Conservation (phyloP, 2,888 invertebrate species). For the Venusia cambrica region DNA sequence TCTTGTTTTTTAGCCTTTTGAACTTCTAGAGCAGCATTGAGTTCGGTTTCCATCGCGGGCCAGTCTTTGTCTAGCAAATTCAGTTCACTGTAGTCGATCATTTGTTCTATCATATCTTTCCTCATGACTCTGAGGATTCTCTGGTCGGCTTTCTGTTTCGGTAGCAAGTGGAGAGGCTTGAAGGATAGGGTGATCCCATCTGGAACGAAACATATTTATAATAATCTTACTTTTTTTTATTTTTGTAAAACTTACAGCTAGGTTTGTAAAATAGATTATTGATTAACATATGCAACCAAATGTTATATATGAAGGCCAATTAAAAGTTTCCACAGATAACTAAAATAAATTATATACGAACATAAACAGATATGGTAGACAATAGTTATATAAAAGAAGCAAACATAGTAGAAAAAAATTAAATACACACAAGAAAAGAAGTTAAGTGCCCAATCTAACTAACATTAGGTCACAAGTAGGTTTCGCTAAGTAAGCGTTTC, state of each 20-base stretch:
- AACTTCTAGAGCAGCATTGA: neutral
- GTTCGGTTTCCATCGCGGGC: constrained; percentile 12
- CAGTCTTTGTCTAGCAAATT: constrained; percentile 23
- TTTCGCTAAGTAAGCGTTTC: too few species aligned
- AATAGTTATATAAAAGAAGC: too few species aligned
- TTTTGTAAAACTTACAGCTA: neutral
- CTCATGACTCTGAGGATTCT: neutral
- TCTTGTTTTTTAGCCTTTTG: neutral
- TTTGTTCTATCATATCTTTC: constrained; percentile 3
- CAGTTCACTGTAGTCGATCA: constrained; percentile 13
- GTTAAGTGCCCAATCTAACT: too few species aligned
- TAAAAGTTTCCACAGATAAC: too few species aligned
- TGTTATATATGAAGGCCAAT: too few species aligned
- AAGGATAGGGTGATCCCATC: constrained; percentile 9
- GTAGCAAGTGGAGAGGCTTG: constrained; percentile 15
- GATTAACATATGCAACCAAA: too few species aligned
- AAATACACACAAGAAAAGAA: too few species aligned
- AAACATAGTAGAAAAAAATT: too few species aligned
- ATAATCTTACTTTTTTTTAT: neutral
- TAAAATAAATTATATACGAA: too few species aligned
- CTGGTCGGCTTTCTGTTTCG: constrained; percentile 8
- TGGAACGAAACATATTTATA: constrained; percentile 15
- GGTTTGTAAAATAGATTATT: too few species aligned
- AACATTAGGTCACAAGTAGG: too few species aligned
- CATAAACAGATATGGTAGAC: too few species aligned